A percentile compares a stretch with the other conserved stretches of the same genome.
Evolutionary conservation across 2,888 invertebrate species (phyloP).

Genomic region (Drosophila pseudotakahashii): DNA sequence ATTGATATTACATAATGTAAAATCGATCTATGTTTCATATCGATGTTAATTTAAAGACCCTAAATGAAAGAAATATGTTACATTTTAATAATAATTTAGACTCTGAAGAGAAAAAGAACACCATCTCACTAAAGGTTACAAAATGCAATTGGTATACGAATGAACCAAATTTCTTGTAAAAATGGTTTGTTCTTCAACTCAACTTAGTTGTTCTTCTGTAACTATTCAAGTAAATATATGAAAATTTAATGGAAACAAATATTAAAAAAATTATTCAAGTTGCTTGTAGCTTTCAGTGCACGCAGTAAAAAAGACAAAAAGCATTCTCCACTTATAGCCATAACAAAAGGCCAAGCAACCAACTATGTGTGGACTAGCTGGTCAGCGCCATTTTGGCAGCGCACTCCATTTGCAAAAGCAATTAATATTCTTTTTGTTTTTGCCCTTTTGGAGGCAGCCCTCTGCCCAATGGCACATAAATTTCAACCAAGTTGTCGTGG

Average conservation of each 20-base stretch:
- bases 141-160: no score
- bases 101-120: no score
- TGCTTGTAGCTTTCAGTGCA: slow-evolving; percentile 35
- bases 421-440: slow-evolving; percentile 70
- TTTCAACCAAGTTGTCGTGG: slow-evolving; percentile 60
- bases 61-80: no score
- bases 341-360: slow-evolving; percentile 67
- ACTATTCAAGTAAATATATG: no score
- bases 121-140: no score
- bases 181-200: no score
- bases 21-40: no score
- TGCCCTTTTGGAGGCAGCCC: slow-evolving; percentile 31
- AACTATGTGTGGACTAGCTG: slow-evolving; percentile 33
- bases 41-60: no score
- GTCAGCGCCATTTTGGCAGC: slow-evolving; percentile 62
- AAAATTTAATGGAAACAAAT: background rate
- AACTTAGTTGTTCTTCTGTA: no score
- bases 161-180: no score
- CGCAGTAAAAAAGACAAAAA: slow-evolving; percentile 24
- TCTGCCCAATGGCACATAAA: slow-evolving; percentile 72
- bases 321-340: slow-evolving; percentile 34
- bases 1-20: no score
- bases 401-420: slow-evolving; percentile 79
- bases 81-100: no score
- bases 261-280: background rate